Conservation (phyloP, 2,113 vertebrate species). For the Heliornis fulica region DNA sequence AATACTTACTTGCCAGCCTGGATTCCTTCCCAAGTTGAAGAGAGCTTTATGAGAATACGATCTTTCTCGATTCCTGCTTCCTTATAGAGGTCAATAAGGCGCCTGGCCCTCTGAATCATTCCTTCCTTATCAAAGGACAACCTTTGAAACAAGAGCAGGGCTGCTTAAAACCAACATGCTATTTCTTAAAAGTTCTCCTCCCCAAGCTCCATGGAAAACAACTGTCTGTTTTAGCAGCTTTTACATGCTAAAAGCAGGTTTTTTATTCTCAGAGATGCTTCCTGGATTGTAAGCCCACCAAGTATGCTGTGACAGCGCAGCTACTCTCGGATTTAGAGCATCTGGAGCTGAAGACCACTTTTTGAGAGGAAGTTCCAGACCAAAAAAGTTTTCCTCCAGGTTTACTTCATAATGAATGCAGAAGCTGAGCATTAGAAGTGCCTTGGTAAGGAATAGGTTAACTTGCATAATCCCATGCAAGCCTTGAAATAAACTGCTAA, state of each 20-base stretch:
- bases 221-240: not conserved
- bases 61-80: constrained; percentile 88
- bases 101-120: constrained; percentile 87
- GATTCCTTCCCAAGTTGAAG: constrained; percentile 97
- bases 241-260: not conserved
- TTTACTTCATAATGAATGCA: not conserved
- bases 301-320: not conserved
- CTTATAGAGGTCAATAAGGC: constrained; percentile 88
- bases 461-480: not conserved
- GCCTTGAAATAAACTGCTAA: not conserved
- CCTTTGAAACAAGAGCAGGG: constrained; percentile 68
- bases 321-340: not conserved
- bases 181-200: not conserved
- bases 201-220: not conserved
- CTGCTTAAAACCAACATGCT: not conserved
- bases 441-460: not conserved
- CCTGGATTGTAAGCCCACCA: not conserved
- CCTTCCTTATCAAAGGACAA: constrained; percentile 92
- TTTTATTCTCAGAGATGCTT: not conserved
- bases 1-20: constrained; percentile 90
- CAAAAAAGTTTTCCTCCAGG: not conserved
- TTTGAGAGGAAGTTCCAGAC: not conserved
- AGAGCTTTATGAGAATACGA: constrained; percentile 92
- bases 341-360: not conserved
- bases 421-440: not conserved